These are phyloP conservation scores for Dinoponera quadriceps DNA, from an alignment of 1,140 invertebrate genomes.

Conservation along the genomic window DNA sequence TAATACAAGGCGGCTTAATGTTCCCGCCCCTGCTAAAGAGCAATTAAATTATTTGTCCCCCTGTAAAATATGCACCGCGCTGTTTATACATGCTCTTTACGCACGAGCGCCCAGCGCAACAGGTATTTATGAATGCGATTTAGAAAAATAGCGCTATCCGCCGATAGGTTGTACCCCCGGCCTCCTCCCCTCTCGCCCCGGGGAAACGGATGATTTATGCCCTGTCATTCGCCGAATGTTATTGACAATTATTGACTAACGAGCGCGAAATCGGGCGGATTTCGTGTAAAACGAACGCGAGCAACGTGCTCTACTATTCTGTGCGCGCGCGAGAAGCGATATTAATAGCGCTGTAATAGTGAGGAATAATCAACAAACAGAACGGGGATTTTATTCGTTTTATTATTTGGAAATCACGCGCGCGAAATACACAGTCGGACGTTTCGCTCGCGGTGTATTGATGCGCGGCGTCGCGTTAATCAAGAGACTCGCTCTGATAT, in stretches of 20 bases:
- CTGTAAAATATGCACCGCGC: slow-evolving; percentile 51
- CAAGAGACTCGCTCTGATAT: too few relatives aligned
- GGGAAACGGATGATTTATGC: slow-evolving; percentile 4
- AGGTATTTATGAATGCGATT: slow-evolving; percentile 60
- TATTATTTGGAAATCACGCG: too few relatives aligned
- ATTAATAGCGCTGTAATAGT: too few relatives aligned
- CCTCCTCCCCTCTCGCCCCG: neutral
- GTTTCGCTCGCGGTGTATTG: too few relatives aligned
- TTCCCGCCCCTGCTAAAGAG: slow-evolving; percentile 42
- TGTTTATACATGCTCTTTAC: slow-evolving; percentile 53
- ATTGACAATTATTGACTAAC: neutral
- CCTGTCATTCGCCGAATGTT: slow-evolving; percentile 1
- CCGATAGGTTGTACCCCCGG: neutral
- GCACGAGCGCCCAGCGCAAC: slow-evolving; percentile 46
- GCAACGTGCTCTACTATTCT: neutral
- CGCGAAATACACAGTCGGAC: too few relatives aligned
- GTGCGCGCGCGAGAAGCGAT: too few relatives aligned
- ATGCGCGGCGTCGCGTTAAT: too few relatives aligned
- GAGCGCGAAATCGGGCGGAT: neutral
- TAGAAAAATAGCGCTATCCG: slow-evolving; percentile 33
- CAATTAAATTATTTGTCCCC: slow-evolving; percentile 60
- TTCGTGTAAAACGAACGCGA: neutral
- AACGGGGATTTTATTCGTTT: too few relatives aligned
- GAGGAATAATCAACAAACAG: too few relatives aligned
- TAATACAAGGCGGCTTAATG: slow-evolving; percentile 50